A percentile compares a stretch with the other conserved stretches of the same genome.
phyloP scores from a whole-genome alignment of 2,888 invertebrate species.

The Acanthosepion lycidas region DNA sequence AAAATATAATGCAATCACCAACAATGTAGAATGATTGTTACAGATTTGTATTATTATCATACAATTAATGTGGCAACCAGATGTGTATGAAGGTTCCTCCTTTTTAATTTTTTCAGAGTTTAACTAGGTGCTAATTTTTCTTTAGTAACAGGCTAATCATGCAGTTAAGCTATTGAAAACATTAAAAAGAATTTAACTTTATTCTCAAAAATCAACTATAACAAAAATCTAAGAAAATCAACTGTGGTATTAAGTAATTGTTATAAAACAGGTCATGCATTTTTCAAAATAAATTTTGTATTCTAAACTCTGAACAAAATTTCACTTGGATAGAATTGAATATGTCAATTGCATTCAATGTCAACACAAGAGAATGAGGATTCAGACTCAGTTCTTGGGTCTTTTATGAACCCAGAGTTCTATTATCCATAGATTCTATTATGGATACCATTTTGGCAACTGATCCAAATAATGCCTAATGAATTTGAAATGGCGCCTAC shows the following conservation, averaged over 20 bases:
- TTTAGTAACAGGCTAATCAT: neutral
- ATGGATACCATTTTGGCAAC: constrained; percentile 33
- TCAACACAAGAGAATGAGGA: neutral
- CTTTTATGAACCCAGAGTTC: neutral
- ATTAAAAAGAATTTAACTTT: neutral
- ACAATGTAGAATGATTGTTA: neutral
- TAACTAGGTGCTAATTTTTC: neutral
- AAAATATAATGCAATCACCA: neutral
- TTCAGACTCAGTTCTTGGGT: constrained; percentile 33
- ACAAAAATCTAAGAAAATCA: neutral
- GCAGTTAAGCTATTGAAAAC: neutral
- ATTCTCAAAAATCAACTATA: neutral
- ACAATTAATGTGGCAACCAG: neutral
- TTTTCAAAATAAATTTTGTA: neutral
- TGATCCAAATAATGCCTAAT: neutral
- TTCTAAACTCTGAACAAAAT: neutral
- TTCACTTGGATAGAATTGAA: neutral
- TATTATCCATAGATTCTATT: neutral
- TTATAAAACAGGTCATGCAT: neutral
- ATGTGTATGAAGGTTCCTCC: neutral
- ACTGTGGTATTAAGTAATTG: neutral
- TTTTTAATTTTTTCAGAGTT: neutral
- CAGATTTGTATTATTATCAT: neutral
- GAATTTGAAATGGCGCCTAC: neutral
- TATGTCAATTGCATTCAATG: constrained; percentile 7